Percentiles rank a stretch among this genome's conserved stretches.
Evolutionary conservation across 2,797 vertebrate species (phyloP).

Genomic region (Sitta carolinensis): DNA sequence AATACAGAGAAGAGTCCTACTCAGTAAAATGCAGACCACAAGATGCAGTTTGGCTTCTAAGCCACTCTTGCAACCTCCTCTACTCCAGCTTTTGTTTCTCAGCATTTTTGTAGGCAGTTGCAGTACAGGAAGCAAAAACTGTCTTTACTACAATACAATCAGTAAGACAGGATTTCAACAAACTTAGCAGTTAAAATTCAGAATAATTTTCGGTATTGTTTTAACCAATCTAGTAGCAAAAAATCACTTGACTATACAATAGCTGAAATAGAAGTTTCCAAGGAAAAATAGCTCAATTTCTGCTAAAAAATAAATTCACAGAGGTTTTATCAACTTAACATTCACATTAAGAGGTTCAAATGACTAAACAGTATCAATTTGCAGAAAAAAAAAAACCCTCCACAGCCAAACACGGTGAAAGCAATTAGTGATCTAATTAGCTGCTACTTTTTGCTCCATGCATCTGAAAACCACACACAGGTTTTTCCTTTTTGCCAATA

Average conservation of each 20-base stretch:
- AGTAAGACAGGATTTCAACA: neutral
- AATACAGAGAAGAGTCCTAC: neutral
- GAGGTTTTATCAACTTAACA: neutral
- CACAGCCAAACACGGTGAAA: neutral
- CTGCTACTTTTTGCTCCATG: neutral
- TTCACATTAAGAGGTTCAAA: neutral
- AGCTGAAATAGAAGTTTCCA: neutral
- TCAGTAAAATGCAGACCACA: neutral
- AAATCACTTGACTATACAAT: neutral
- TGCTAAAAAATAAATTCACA: neutral
- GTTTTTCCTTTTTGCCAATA: neutral
- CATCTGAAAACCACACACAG: neutral
- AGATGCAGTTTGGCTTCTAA: neutral
- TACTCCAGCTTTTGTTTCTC: neutral
- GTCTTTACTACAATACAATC: neutral
- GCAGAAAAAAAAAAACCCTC: neutral
- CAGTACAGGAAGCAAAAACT: neutral
- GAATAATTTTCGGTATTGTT: neutral
- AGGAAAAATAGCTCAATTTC: neutral
- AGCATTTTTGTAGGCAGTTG: neutral
- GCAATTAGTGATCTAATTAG: neutral
- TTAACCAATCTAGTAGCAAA: neutral
- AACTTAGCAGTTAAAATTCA: neutral
- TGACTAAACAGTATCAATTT: neutral
- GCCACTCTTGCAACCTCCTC: neutral